A percentile compares a stretch with the other conserved stretches of the same genome.
These are phyloP conservation scores for Tuta absoluta DNA, from an alignment of 2,888 invertebrate species.

Conservation along the genomic window DNA sequence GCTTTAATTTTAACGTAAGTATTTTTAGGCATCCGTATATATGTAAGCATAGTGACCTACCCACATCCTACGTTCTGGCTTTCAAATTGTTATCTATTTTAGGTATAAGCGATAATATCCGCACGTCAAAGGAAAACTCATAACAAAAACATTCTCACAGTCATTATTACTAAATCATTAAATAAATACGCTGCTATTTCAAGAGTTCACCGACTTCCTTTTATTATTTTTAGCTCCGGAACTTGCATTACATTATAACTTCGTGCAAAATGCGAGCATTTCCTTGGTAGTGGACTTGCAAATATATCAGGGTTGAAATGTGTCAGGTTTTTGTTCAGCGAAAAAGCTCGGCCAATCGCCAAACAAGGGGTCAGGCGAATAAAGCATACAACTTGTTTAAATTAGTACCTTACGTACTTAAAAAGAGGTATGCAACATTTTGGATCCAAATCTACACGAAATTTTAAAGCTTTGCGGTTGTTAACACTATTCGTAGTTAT, in stretches of 20 bases:
- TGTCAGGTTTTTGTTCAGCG: constrained; percentile 19
- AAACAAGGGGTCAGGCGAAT: constrained; percentile 19
- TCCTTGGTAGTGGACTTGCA: constrained; percentile 15
- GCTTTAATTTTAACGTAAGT: too few species aligned
- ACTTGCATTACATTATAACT: not conserved
- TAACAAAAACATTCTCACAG: not conserved
- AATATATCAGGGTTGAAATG: constrained; percentile 23
- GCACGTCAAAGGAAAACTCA: too few species aligned
- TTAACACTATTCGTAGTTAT: too few species aligned
- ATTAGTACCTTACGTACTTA: too few species aligned
- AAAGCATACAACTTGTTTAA: not conserved
- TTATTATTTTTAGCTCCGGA: not conserved
- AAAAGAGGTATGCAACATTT: too few species aligned
- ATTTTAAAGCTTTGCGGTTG: too few species aligned
- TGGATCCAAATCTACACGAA: too few species aligned
- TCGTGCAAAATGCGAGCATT: constrained; percentile 13
- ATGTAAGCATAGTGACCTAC: too few species aligned
- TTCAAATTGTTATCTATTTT: too few species aligned
- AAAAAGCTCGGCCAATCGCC: constrained; percentile 7
- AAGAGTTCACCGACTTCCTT: constrained; percentile 9
- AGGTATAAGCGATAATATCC: too few species aligned
- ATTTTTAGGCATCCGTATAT: too few species aligned
- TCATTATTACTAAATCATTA: constrained; percentile 2
- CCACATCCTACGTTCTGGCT: too few species aligned
- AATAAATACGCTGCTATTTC: not conserved